Conservation (phyloP, 2,888 invertebrate species). For the Lysandra bellargus region DNA sequence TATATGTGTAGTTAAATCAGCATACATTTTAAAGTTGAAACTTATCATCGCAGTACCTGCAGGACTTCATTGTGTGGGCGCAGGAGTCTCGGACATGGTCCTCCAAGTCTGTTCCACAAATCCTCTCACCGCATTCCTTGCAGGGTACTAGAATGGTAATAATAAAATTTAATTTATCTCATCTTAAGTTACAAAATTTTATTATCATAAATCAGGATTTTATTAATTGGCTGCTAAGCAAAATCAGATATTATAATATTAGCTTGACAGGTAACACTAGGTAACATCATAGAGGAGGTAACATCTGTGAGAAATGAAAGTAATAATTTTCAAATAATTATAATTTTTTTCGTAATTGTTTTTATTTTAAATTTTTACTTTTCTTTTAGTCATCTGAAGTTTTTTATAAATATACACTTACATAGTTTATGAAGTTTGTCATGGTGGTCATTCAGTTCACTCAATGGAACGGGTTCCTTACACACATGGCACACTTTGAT, state of each 20-base stretch:
- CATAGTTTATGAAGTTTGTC: conserved; percentile 65
- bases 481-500: conserved; percentile 84
- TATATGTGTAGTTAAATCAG: too few relatives aligned
- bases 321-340: too few relatives aligned
- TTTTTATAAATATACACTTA: conserved; percentile 45
- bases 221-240: too few relatives aligned
- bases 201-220: too few relatives aligned
- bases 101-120: conserved; percentile 72
- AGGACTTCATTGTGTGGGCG: conserved; percentile 77
- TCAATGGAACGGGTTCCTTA: conserved; percentile 83
- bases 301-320: too few relatives aligned
- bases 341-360: too few relatives aligned
- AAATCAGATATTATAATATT: too few relatives aligned
- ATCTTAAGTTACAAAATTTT: not conserved
- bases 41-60: conserved; percentile 63
- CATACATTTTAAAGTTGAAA: too few relatives aligned
- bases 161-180: not conserved
- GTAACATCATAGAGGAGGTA: too few relatives aligned
- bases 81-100: conserved; percentile 78
- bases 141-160: conserved; percentile 59
- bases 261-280: too few relatives aligned
- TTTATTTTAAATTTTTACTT: not conserved
- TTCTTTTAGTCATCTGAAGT: not conserved
- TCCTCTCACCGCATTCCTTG: conserved; percentile 71
- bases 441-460: conserved; percentile 81